Evolutionary conservation across 2,888 invertebrate species (phyloP), one percentile per base, ranked within the genome.

Genomic region (Clitarchus hookeri): DNA sequence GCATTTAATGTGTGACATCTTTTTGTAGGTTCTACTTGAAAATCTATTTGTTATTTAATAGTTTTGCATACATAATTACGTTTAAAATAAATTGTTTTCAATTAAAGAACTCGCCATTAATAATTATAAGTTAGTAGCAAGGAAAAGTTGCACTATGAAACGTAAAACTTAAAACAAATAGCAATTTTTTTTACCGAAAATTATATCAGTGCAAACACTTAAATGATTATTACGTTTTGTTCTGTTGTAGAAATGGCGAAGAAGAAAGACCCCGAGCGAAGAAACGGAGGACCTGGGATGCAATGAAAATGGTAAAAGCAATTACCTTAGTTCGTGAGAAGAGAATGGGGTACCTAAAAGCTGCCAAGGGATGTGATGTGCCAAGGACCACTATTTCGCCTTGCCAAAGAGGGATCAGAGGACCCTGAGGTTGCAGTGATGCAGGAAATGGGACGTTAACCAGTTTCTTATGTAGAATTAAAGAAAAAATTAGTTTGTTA

Each of bases 321-420:
- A 65, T 65, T 65, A 65, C n/a, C 65, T 65, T 65, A 65, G 65
- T 65, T 65, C 65, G 65, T 65, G 65, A 65, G 65, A 65, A 23
- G 65, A 19, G 19, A 65, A 65, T 65, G 65, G 19, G 65, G 19
- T 65, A 65, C 65, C 65, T 65, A 23, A 65, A 65, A 65, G 65
- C 65, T 65, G 65, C n/a, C n/a, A 65, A 65, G 16, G 65, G 16
- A 65, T 23, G 19, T 65, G 65, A 65, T 11, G 65, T 6, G 65
- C 65, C n/a, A 11, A 65, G n/a, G 65, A 23, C 65, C 65, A 65
- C 65, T 65, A 65, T 65, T 65, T 23, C 65, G 16, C 23, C 65
- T 65, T 23, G 65, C 16, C 65, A 65, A 65, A 65, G 65, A n/a
- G 8, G 65, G 65, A 65, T 0, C n/a, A n/a, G 65, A 65, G 65